Base-by-base conservation (phyloP, 2,797 vertebrate species). In the Myioborus miniatus region DNA sequence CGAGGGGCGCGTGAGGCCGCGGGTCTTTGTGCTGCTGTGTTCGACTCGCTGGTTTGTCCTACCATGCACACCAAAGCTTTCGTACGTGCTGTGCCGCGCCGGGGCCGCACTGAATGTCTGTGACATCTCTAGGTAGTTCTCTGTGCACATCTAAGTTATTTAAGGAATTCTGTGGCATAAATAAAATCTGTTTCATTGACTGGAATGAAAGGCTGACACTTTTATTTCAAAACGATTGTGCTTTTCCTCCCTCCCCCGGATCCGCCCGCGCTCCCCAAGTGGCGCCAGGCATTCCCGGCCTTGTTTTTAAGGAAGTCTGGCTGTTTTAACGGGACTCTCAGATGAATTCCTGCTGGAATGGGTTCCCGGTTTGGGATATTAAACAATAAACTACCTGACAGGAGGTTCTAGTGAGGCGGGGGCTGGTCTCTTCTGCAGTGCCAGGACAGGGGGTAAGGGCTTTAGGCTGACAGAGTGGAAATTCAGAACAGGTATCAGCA, bases 181-280 rank as follows among this genome's bases (percentile, higher is more conserved):
- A 97, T 98, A 98, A 98, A 98, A 90, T 91, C 93, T 94, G 83
- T 96, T 62, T 81, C 36, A 62, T 91, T 90, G 91, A 77, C 82
- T 68, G 65, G 36, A 84, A 43, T 24, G 12, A 69, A 64, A 41
- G 39, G 46, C 80, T 71, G 52, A 78, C 10, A 2, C 5, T 15
- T 77, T 46, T 83, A 83, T 46, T 89, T 71, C 37, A 27, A 52
- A 58, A 58, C 8, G 23, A 16, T 23, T 17, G n/a, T 12, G 50
- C n/a, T 83, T 70, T 64, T 65, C 37, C 58, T 56, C 12, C 65
- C 58, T 89, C 58, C 37, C 15, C 15, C 18, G 24, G 65, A 52
- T 77, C n/a, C 1, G 0, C 44, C 65, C 0, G 2, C 3, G 0
- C 16, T 70, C 29, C 37, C 58, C 29, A 32, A 23, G 58, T 14